phyloP scores from a whole-genome alignment of 2,113 vertebrate genomes.

The Thalassarche chlororhynchos region DNA sequence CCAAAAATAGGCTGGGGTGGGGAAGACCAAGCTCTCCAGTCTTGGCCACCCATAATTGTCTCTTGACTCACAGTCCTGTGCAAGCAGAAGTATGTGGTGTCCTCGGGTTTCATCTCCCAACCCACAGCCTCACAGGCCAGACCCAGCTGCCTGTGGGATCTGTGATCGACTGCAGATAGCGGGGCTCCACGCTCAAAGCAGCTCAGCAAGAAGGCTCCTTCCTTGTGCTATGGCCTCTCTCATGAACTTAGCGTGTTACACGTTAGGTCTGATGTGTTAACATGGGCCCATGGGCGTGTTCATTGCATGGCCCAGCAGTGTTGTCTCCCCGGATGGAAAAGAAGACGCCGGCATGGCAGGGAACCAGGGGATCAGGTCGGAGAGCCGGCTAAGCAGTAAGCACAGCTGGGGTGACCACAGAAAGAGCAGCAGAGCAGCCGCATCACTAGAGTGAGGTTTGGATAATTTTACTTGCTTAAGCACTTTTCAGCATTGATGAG shows the following conservation, averaged over 20 bases:
- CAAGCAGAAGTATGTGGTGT: neutral
- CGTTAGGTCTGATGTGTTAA: neutral
- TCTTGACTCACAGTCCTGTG: neutral
- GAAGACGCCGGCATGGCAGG: neutral
- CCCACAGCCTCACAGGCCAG: neutral
- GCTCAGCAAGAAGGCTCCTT: neutral
- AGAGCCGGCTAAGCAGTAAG: neutral
- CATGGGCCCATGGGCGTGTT: neutral
- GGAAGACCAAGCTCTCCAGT: neutral
- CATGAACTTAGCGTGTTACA: fast-evolving
- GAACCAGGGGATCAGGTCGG: neutral
- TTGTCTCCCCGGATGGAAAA: neutral
- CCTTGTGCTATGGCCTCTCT: neutral
- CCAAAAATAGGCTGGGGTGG: neutral
- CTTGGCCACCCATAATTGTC: neutral
- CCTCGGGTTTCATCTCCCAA: neutral
- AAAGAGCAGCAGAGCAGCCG: neutral
- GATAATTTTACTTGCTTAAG: neutral
- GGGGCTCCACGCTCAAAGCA: fast-evolving
- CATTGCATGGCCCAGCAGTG: neutral
- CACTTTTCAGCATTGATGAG: neutral
- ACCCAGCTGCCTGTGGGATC: neutral
- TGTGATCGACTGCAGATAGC: neutral
- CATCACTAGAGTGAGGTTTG: neutral
- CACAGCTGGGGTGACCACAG: neutral